phyloP scores from a whole-genome alignment of 1,140 invertebrate species.

The Bombus pascuorum region DNA sequence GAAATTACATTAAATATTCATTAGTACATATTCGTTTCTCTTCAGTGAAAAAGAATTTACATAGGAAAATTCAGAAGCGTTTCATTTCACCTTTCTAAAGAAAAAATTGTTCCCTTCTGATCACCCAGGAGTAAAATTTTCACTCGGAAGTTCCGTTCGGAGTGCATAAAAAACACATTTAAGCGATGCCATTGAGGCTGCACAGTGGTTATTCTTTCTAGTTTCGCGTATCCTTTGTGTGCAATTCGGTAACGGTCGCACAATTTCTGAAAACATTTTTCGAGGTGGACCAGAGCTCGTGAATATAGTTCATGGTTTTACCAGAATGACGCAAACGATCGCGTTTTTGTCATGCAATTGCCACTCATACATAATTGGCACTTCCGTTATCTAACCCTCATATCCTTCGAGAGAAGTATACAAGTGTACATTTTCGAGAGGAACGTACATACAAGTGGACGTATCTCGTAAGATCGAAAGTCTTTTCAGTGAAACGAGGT shows the following conservation, averaged over 20 bases:
- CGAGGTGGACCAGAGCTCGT: not conserved
- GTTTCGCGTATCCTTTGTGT: not conserved
- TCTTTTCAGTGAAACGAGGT: slow-evolving; percentile 20
- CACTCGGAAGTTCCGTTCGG: not conserved
- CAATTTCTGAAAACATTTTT: not conserved
- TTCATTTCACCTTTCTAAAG: not conserved
- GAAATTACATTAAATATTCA: no score
- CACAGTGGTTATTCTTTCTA: not conserved
- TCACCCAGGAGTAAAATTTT: not conserved
- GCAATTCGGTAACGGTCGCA: not conserved
- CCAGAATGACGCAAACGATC: slow-evolving; percentile 14
- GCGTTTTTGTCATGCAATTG: slow-evolving; percentile 40
- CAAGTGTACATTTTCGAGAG: slow-evolving; percentile 2
- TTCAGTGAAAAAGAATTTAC: no score
- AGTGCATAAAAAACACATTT: slow-evolving; percentile 6
- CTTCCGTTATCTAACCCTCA: slow-evolving; percentile 44
- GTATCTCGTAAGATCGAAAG: slow-evolving; percentile 5
- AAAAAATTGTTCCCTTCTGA: not conserved
- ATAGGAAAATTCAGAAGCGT: no score
- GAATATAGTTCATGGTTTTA: slow-evolving; percentile 17
- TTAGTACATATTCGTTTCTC: no score
- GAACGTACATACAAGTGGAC: not conserved
- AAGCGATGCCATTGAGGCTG: not conserved
- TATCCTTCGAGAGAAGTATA: slow-evolving; percentile 40
- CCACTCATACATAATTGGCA: slow-evolving; percentile 46